Evolutionary conservation across 2,888 invertebrate species (phyloP), one percentile per base, ranked within the genome.

Genomic region (Neuroscelio doddi): DNA sequence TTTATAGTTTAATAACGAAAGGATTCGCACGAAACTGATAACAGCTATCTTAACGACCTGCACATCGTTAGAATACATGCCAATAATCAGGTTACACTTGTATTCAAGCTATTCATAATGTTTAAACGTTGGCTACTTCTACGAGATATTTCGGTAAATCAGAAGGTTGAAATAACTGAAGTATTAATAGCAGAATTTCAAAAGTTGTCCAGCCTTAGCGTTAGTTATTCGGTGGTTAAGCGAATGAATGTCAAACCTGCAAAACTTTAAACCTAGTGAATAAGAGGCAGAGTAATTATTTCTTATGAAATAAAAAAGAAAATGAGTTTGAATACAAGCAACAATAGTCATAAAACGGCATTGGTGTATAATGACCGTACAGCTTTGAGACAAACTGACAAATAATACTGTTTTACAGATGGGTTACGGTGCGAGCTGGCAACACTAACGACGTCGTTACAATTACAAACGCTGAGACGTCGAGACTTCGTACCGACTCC

Each of bases 1-100:
- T 75, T 76, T 77, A 77, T 76, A 76, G 77, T 78, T 77, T 75
- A 73, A 77, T 76, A 77, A 75, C 75, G 70, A 68, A 62, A 64
- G 64, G 69, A 61, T 64, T 64, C 62, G 58, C 62, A 53, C 49
- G 55, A 56, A 62, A 58, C 64, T 53, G 57, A 51, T 58, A 62
- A 64, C 57, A 51, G 62, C 51, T 66, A 62, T 62, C 62, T 66
- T 66, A 66, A 66, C 62, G 62, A 66, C 53, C 57, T 53, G 52
- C 53, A 30, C 64, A 46, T 56, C 64, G 56, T 47, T 61, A 51
- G 14, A 26, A 17, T 61, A 49, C 56, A 57, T 52, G 51, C 61
- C 61, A 52, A 62, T 66, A 66, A 66, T 62, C 57, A 66, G 53
- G 39, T 62, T 57, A 62, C 57, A 62, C 66, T 59, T 62, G 62